Percentiles rank a stretch among this genome's conserved stretches.
phyloP scores from a whole-genome alignment of 2,888 invertebrate species.

The Acleris literana region DNA sequence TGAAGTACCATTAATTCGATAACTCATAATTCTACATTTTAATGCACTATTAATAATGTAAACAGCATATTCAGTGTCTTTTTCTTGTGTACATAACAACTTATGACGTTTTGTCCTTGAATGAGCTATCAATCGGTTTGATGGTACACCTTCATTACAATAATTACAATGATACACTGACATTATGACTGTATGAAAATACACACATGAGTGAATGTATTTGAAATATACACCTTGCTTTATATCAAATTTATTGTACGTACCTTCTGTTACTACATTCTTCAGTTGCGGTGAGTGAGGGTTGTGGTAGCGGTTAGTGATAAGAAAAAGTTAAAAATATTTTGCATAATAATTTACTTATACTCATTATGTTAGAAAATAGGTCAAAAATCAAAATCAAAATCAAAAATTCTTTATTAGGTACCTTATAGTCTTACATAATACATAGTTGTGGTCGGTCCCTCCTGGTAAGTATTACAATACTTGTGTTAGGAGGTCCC shows the following conservation, averaged over 20 bases:
- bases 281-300: no score
- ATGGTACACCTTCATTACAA: constrained; percentile 5
- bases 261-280: no score
- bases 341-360: neutral
- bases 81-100: constrained; percentile 31
- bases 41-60: constrained; percentile 2
- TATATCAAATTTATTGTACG: no score
- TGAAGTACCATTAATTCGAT: constrained; percentile 1
- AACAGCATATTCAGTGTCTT: neutral
- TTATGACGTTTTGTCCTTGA: constrained; percentile 27
- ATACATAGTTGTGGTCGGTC: no score
- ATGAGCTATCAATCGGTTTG: constrained; percentile 4
- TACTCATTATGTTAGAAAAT: constrained; percentile 3
- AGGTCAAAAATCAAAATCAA: no score
- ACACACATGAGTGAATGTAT: no score
- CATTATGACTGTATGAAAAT: no score
- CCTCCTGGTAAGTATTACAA: no score
- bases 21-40: constrained; percentile 1
- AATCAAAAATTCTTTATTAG: no score
- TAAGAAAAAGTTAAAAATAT: neutral
- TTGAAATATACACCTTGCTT: no score
- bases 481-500: no score
- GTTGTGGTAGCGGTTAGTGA: neutral
- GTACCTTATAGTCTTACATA: no score
- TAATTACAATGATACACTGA: neutral